Evolutionary conservation across 1,140 invertebrate genomes (phyloP).

Genomic region (Goniozus legneri): DNA sequence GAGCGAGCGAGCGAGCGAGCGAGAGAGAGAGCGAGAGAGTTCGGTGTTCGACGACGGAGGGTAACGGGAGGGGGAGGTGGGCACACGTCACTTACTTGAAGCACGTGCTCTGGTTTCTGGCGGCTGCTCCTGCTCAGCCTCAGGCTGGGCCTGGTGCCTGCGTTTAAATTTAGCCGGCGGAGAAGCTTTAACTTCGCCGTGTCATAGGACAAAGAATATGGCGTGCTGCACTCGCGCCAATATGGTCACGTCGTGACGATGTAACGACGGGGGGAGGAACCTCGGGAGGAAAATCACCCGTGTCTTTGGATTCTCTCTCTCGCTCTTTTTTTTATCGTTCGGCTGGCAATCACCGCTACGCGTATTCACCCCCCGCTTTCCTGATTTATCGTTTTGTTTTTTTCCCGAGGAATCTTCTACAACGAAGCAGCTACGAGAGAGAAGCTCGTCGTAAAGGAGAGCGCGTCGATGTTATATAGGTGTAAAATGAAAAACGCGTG

Average conservation of each 20-base stretch:
- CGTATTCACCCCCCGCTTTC: too few species aligned
- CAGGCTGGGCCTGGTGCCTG: conserved; percentile 29
- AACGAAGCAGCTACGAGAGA: too few species aligned
- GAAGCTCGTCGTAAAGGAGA: too few species aligned
- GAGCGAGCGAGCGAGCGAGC: too few species aligned
- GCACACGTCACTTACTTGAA: conserved; percentile 48
- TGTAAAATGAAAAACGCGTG: too few species aligned
- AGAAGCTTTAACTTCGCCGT: conserved; percentile 39
- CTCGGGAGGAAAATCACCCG: too few species aligned
- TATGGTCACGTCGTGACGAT: too few species aligned
- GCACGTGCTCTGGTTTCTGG: conserved; percentile 54
- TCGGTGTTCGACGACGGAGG: conserved; percentile 2
- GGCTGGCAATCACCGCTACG: too few species aligned
- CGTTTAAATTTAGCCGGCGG: conserved; percentile 39
- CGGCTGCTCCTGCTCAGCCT: conserved; percentile 46
- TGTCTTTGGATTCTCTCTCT: conserved; percentile 10
- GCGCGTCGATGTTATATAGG: too few species aligned
- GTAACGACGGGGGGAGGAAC: too few species aligned
- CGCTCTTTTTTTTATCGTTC: conserved; percentile 2
- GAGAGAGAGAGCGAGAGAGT: conserved; percentile 3
- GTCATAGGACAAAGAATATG: conserved; percentile 46
- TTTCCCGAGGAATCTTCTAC: too few species aligned
- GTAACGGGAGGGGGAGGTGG: conserved; percentile 23
- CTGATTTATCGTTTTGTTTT: too few species aligned
- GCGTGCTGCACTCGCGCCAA: conserved; percentile 30